Evolutionary conservation across 1,140 invertebrate species (phyloP), one percentile per base, ranked within the genome.

Genomic region (Geopemphigus sp.): DNA sequence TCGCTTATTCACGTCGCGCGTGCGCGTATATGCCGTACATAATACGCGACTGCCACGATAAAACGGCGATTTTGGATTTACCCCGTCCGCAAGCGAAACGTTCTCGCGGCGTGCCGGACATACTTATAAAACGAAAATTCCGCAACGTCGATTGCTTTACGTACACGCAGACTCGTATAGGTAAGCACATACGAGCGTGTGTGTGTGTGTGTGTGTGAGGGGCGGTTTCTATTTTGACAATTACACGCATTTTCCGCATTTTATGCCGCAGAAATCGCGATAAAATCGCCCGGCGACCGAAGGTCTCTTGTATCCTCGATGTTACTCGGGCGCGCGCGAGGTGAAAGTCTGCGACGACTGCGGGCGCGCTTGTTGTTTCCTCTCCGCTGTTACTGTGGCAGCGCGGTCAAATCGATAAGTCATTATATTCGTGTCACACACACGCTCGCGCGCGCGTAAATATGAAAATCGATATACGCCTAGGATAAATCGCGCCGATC

Each of bases 321-420:
- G n/a, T n/a, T n/a, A n/a, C n/a, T 32, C 3, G 56, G 19, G 45
- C n/a, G 22, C n/a, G 32, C 17, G 19, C 50, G 5, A 10, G 54
- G 73, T 57, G 73, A 76, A 76, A 76, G 73, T 76, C n/a, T n/a
- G n/a, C n/a, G n/a, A n/a, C n/a, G n/a, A n/a, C n/a, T n/a, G n/a
- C n/a, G n/a, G n/a, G n/a, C n/a, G n/a, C n/a, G n/a, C n/a, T n/a
- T n/a, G n/a, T n/a, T n/a, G 5, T 74, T 74, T 74, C 54, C 72
- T 74, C 26, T 74, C 19, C 32, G 56, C 53, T 39, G 19, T 5
- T 19, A 29, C 45, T n/a, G 12, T 22, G 10, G 24, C 53, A n/a
- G 19, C 73, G 59, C 73, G 73, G 73, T 57, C 73, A 76, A 76
- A 76, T 61, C 73, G 54, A 76, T 76, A 76, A 76, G 73, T 47